phyloP scores from a whole-genome alignment of 2,888 invertebrate species.

The Lissonota sp. region DNA sequence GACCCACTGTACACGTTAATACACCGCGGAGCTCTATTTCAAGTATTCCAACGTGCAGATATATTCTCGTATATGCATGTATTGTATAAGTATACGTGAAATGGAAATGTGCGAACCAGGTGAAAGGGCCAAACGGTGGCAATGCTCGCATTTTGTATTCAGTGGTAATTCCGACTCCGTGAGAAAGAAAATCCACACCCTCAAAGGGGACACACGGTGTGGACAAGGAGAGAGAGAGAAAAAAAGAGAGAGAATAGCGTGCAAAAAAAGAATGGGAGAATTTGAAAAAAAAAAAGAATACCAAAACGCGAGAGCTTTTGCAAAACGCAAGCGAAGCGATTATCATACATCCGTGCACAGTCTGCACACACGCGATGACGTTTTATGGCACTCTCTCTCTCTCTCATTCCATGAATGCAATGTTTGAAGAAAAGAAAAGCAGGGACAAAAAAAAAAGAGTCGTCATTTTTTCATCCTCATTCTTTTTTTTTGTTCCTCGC shows the following conservation, averaged over 20 bases:
- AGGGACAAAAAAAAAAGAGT: not conserved
- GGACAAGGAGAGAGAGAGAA: not conserved
- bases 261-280: not conserved
- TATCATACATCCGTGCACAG: slow-evolving; percentile 3
- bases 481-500: not conserved
- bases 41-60: not conserved
- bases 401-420: not conserved
- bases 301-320: not conserved
- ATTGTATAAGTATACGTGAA: slow-evolving; percentile 3
- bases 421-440: not conserved
- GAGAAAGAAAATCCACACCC: slow-evolving; percentile 7
- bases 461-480: too few relatives aligned
- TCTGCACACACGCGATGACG: not conserved
- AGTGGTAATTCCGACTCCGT: slow-evolving; percentile 17
- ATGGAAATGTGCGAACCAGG: slow-evolving; percentile 44
- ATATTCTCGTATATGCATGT: not conserved
- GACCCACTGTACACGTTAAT: not conserved
- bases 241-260: not conserved
- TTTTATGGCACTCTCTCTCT: not conserved
- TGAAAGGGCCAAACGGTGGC: slow-evolving; percentile 42
- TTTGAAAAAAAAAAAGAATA: slow-evolving; percentile 8
- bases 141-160: slow-evolving; percentile 23
- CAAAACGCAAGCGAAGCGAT: slow-evolving; percentile 25
- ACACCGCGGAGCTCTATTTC: slow-evolving; percentile 6
- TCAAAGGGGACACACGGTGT: slow-evolving; percentile 12